Base-by-base conservation (phyloP, 2,113 vertebrate species). In the Tachuris rubrigastra region DNA sequence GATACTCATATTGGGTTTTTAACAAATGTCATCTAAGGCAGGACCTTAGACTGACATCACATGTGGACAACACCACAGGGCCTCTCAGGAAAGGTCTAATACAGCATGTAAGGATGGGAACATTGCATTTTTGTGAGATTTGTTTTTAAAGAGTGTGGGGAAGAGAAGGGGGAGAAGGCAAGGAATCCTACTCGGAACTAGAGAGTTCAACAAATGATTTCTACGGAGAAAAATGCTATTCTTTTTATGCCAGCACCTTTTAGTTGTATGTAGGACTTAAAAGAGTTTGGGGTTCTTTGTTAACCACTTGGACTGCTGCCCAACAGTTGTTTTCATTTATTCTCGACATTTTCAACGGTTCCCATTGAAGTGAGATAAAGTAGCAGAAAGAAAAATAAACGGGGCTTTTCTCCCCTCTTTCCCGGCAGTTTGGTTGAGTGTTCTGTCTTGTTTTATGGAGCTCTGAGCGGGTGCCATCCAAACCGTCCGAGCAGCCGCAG, bases 311-410 rank as follows among this genome's bases (percentile, higher is more conserved):
- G 97, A 96, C 44, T 7, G 19, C 25, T 49, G 97, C 97, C 97
- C 79, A 96, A 95, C 97, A 97, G 96, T 97, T 97, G 97, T 97
- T 96, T 97, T 96, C 95, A 96, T 95, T 97, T 97, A 96, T 93
- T 87, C 92, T 94, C 12, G 17, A 95, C 95, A 80, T 96, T 94
- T 94, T 94, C 93, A 76, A 90, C 85, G 96, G 94, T 53, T 93
- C 93, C 66, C 60, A 97, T 14, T 97, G 96, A 96, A 97, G 91
- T 59, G 95, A 96, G 96, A 97, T 97, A 97, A 97, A 97, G 96
- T 94, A 97, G 94, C 90, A 95, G 93, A 90, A 96, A 96, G 83
- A 87, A 96, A 97, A 97, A 96, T 75, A 96, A 94, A 90, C 9
- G 25, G 69, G 52, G 42, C 46, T 89, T 58, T 52, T 91, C 39